Evolutionary conservation across 2,797 vertebrate genomes (phyloP), one percentile per base, ranked within the genome.

Genomic region (Euthynnus affinis): DNA sequence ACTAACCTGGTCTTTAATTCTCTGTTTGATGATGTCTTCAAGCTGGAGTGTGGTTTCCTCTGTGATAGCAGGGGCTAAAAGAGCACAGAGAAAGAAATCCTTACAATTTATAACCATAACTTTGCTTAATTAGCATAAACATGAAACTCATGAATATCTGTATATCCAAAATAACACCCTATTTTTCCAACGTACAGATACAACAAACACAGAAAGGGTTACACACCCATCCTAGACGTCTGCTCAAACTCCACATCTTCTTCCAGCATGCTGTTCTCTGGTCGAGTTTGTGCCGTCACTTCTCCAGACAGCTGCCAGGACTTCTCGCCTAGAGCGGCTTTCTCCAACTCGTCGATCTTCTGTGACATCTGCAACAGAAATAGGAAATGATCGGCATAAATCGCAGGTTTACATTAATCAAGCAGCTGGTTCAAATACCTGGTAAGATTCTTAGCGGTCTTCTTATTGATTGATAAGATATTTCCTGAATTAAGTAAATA

Each of bases 1-100:
- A 92, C 85, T 71, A 61, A 99, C 98, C 96, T 98, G 96, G 87
- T 99, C 98, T 94, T 96, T 95, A 90, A 99, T 98, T 90, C 98
- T 97, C 91, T 99, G 97, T 90, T 97, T 99, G 89, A 99, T 99
- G 49, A 99, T 94, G 78, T 99, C 98, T 90, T 99, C 98, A 7
- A 99, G 95, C 55, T 96, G 94, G 59, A 99, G 89, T 5, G 98
- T 99, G 29, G 96, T 99, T 91, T 99, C 98, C 80, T 99, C 98
- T 1, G 98, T 99, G 81, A 98, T 95, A 40, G 96, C 91, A 69
- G 98, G 98, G 5, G 97, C 98, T 99, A 10, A 23, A 79, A 82
- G 18, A 69, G 25, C 9, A 80, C 7, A 60, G 9, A 29, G 18
- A 67, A 46, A 67, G 1, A 51, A 32, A 69, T 58, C 22, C 2